Evolutionary conservation across 2,888 invertebrate genomes (phyloP).

Genomic region (Homarus gammarus): DNA sequence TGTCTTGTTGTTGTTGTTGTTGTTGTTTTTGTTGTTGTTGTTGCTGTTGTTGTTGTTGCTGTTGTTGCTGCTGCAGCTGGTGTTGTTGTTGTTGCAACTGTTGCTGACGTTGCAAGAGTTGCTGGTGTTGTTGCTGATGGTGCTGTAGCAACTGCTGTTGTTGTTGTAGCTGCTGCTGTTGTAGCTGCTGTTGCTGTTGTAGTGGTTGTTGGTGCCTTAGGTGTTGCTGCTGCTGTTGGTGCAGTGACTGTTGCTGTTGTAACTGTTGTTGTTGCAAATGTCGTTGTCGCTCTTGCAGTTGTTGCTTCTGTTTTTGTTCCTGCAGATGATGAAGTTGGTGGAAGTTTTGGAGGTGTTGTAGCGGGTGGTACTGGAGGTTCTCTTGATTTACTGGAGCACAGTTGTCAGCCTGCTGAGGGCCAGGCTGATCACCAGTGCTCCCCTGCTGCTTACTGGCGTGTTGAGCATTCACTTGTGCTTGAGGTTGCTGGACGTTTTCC

Average conservation of each 20-base stretch:
- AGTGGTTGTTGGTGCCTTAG: constrained; percentile 2
- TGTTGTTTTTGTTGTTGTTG: constrained; percentile 28
- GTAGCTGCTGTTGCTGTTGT: constrained; percentile 32
- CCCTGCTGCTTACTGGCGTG: constrained; percentile 1
- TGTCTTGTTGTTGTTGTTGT: constrained; percentile 25
- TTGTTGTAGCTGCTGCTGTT: constrained; percentile 27
- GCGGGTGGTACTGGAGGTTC: constrained; percentile 38
- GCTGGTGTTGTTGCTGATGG: constrained; percentile 4
- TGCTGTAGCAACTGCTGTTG: constrained; percentile 1
- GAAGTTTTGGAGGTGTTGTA: constrained; percentile 32
- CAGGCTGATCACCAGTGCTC: constrained; percentile 3
- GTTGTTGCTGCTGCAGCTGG: constrained; percentile 10
- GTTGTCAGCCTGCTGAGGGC: constrained; percentile 23
- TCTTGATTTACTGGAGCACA: constrained; percentile 26
- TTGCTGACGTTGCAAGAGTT: constrained; percentile 19
- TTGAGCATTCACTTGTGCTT: constrained; percentile 21
- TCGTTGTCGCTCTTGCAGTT: constrained; percentile 16
- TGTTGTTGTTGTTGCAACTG: constrained; percentile 27
- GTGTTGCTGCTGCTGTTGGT: not conserved
- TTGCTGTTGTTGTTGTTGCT: not conserved
- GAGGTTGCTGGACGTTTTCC: constrained; percentile 2
- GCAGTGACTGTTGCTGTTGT: not conserved
- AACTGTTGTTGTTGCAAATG: constrained; percentile 15
- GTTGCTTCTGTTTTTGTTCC: constrained; percentile 28
- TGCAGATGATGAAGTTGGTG: constrained; percentile 45